Base-by-base conservation (phyloP, 2,888 invertebrate genomes). In the Augiades crinisus region DNA sequence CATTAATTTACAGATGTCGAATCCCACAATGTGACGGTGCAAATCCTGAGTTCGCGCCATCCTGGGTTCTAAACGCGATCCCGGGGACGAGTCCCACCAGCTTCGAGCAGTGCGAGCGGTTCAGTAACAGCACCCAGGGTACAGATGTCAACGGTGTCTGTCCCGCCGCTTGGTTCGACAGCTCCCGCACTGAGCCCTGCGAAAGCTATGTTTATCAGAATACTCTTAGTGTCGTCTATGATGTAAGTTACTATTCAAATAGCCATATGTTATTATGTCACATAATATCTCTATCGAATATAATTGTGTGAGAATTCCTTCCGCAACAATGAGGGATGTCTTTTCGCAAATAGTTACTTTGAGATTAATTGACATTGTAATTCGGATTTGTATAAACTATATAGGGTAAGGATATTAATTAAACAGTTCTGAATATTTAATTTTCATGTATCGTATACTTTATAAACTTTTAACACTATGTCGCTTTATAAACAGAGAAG, bases 221-320 rank as follows among this genome's bases (percentile, higher is more conserved):
- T 47, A 70, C 68, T 2, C 64, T 78, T 27, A 82, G 75, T 40
- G 82, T 87, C 1, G 88, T 87, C 0, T 81, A 87, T 46, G 87
- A 87, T 58, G 88, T 88, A 53, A 81, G 86, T 75, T 40, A 30
- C 12, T 5, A 0, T 30, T 2, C 5, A 30, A 12, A 5, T 12
- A 30, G 1, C 4, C 4, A 30, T n/a, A n/a, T n/a, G n/a, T n/a
- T n/a, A n/a, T n/a, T n/a, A n/a, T n/a, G n/a, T n/a, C n/a, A n/a
- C n/a, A n/a, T n/a, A n/a, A n/a, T n/a, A n/a, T n/a, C n/a, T n/a
- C n/a, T n/a, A n/a, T n/a, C n/a, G n/a, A n/a, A n/a, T n/a, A n/a
- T n/a, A n/a, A n/a, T n/a, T n/a, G n/a, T n/a, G n/a, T n/a, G n/a
- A n/a, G n/a, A n/a, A n/a, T n/a, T n/a, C n/a, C n/a, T n/a, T n/a